A percentile compares a stretch with the other conserved stretches of the same genome.
These are phyloP conservation scores for Cebidichthys violaceus DNA, from an alignment of 2,113 vertebrate species.

Conservation along the genomic window DNA sequence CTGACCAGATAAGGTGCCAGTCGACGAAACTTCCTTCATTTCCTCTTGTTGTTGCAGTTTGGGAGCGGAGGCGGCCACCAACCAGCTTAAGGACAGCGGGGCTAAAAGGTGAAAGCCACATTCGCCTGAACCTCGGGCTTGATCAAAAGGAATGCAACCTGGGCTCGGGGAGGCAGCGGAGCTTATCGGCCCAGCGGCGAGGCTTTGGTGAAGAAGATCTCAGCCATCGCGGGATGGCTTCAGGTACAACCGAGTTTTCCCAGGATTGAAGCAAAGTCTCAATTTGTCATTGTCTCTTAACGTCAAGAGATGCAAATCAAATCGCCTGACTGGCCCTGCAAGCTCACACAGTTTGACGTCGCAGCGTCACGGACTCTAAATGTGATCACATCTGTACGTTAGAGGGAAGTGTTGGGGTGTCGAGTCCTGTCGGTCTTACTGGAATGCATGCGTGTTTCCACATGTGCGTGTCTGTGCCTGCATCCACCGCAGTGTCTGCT, in stretches of 20 bases:
- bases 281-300: constrained; percentile 30
- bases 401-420: constrained; percentile 34
- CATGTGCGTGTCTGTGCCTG: constrained; percentile 2
- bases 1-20: constrained; percentile 80
- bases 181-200: constrained; percentile 67
- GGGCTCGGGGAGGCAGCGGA: constrained; percentile 67
- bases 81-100: constrained; percentile 73
- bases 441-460: constrained; percentile 48
- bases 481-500: constrained; percentile 13
- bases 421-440: constrained; percentile 23
- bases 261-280: constrained; percentile 41
- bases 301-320: constrained; percentile 43
- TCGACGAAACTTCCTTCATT: constrained; percentile 83
- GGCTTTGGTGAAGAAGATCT: constrained; percentile 70
- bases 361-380: constrained; percentile 16
- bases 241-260: constrained; percentile 64
- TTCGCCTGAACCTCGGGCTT: constrained; percentile 78
- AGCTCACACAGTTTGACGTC: constrained; percentile 25
- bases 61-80: constrained; percentile 66
- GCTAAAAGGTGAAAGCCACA: constrained; percentile 83
- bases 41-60: constrained; percentile 82
- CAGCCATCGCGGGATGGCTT: constrained; percentile 61
- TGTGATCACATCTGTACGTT: constrained; percentile 35
- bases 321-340: constrained; percentile 16
- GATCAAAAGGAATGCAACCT: constrained; percentile 82